Evolutionary conservation across 1,140 invertebrate genomes (phyloP).

Genomic region (Ridgeia piscesae): DNA sequence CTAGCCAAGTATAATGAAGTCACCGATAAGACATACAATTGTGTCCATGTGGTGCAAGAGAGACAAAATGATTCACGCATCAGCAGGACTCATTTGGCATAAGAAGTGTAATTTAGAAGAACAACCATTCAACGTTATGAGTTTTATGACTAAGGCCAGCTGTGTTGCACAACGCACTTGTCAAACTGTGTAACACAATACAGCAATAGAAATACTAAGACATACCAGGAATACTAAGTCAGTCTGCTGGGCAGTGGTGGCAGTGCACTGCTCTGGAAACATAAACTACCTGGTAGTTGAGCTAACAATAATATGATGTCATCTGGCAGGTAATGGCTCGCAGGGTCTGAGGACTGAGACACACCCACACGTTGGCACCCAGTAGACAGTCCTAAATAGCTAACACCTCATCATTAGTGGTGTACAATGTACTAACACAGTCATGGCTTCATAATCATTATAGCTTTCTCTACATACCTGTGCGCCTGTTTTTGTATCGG

Average conservation of each 20-base stretch:
- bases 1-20: too few relatives aligned
- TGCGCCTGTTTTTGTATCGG: too few relatives aligned
- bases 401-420: neutral
- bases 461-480: too few relatives aligned
- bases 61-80: too few relatives aligned
- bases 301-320: neutral
- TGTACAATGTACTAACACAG: too few relatives aligned
- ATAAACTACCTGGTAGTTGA: neutral
- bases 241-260: neutral
- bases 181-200: neutral
- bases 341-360: neutral
- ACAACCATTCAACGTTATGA: neutral
- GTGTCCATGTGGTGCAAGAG: too few relatives aligned
- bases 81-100: neutral
- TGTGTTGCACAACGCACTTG: neutral
- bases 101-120: neutral
- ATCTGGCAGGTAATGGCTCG: neutral
- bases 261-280: neutral
- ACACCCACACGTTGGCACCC: neutral
- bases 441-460: too few relatives aligned
- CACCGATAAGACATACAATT: too few relatives aligned
- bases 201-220: neutral
- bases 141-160: neutral
- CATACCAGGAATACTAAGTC: neutral
- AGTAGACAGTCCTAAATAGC: neutral